Evolutionary conservation across 2,888 invertebrate genomes (phyloP).

Genomic region (Caenorhabditis drosophilae): DNA sequence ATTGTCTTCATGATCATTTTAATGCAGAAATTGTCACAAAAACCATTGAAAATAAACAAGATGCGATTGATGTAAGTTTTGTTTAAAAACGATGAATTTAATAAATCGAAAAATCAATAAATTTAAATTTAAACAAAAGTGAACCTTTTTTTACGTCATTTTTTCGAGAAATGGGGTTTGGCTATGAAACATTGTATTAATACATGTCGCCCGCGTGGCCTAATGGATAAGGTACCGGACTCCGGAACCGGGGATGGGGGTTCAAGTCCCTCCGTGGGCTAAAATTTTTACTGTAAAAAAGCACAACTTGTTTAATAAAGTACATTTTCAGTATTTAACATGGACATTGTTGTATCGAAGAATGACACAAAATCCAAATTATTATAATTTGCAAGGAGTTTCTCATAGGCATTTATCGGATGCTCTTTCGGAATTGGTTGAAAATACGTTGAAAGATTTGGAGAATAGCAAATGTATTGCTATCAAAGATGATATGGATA

Average conservation of each 20-base stretch:
- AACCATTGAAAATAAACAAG: conserved; percentile 99
- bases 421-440: conserved; percentile 95
- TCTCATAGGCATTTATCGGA: conserved; percentile 85
- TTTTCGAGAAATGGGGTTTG: neutral
- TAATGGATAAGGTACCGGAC: conserved; percentile 47
- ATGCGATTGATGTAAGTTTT: conserved; percentile 82
- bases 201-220: conserved; percentile 34
- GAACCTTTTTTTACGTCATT: neutral
- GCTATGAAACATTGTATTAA: neutral
- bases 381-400: conserved; percentile 86
- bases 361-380: conserved; percentile 98
- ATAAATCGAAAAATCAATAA: too few relatives aligned
- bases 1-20: conserved; percentile 96
- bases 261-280: conserved; percentile 47
- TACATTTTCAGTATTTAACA: conserved; percentile 79
- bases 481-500: conserved; percentile 97
- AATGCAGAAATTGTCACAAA: conserved; percentile 99
- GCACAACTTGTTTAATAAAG: neutral
- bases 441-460: conserved; percentile 81
- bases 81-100: neutral
- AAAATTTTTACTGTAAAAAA: conserved; percentile 4
- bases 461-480: conserved; percentile 79
- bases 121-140: too few relatives aligned
- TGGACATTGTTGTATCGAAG: conserved; percentile 98
- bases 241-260: conserved; percentile 46